Evolutionary conservation across 2,113 vertebrate genomes (phyloP).

Genomic region (Scortum barcoo): DNA sequence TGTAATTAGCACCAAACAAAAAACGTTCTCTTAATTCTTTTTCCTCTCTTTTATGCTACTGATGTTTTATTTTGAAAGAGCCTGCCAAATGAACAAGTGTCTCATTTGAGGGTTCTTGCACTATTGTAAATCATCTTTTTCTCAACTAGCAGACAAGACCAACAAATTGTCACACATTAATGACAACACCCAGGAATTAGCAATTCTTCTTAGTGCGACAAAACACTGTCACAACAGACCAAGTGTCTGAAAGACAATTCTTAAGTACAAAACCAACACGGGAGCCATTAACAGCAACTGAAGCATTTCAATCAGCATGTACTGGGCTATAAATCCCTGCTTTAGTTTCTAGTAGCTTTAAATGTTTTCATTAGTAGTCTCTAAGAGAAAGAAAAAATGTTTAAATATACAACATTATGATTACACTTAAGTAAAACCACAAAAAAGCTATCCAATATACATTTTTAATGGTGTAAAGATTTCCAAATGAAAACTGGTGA

Average conservation of each 20-base stretch:
- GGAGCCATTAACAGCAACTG: background rate
- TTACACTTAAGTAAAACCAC: too few species aligned
- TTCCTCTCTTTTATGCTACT: background rate
- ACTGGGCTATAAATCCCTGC: background rate
- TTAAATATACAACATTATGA: too few species aligned
- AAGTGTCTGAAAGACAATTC: background rate
- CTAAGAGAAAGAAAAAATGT: too few species aligned
- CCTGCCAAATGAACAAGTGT: background rate
- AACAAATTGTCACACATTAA: background rate
- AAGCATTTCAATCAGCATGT: background rate
- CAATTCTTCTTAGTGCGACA: background rate
- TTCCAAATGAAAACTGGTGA: constrained; percentile 8
- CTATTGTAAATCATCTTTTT: background rate
- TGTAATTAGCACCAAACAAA: background rate
- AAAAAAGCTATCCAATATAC: background rate
- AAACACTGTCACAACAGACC: background rate
- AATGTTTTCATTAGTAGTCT: background rate
- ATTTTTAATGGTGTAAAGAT: background rate
- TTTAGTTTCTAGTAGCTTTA: background rate
- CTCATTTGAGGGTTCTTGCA: background rate
- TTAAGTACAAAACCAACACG: background rate
- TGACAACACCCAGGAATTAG: background rate
- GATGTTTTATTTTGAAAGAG: background rate
- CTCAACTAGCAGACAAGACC: background rate
- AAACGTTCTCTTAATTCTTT: background rate